phyloP scores from a whole-genome alignment of 2,888 invertebrate genomes.

The Marasmarcha lunaedactyla region DNA sequence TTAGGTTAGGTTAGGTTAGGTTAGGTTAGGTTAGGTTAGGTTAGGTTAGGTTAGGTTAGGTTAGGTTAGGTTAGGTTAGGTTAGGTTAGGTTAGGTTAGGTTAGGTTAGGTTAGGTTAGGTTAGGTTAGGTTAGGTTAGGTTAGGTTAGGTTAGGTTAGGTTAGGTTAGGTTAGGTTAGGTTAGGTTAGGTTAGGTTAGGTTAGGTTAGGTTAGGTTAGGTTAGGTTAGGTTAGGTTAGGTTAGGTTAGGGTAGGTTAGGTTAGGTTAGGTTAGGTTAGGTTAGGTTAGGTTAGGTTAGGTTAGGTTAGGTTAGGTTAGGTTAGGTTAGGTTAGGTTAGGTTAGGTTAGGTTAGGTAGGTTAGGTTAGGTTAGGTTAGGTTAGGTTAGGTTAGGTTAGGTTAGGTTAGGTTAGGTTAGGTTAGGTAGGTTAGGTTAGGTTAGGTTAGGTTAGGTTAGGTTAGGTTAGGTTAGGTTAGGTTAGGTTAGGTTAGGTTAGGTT shows the following conservation, averaged over 20 bases:
- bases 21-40: conserved; percentile 18
- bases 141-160: conserved; percentile 14
- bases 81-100: conserved; percentile 5
- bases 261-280: conserved; percentile 15
- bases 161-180: conserved; percentile 12
- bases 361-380: conserved; percentile 9
- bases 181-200: conserved; percentile 15
- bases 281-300: conserved; percentile 12
- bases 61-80: conserved; percentile 10
- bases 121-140: conserved; percentile 16
- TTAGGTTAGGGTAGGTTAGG: too few relatives aligned
- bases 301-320: conserved; percentile 8
- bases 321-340: conserved; percentile 8
- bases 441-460: conserved; percentile 9
- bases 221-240: conserved; percentile 12
- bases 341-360: too few relatives aligned
- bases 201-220: conserved; percentile 13
- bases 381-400: conserved; percentile 12
- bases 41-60: conserved; percentile 18
- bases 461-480: conserved; percentile 9
- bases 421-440: too few relatives aligned
- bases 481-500: conserved; percentile 10
- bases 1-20: conserved; percentile 15
- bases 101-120: conserved; percentile 15
- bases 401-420: conserved; percentile 10